These are phyloP conservation scores for Lagria hirta DNA, from an alignment of 2,888 invertebrate genomes.

Conservation along the genomic window DNA sequence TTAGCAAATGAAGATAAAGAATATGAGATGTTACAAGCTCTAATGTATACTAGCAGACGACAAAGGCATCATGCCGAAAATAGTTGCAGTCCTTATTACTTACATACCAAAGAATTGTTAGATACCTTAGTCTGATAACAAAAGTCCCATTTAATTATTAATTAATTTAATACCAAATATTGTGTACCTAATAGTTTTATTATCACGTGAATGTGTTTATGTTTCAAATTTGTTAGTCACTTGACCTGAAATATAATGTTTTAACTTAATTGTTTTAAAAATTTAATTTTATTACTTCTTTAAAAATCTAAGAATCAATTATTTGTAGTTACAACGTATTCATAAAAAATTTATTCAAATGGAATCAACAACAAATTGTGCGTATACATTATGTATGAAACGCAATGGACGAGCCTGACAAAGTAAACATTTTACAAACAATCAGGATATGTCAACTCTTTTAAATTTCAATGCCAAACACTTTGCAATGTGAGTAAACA, in stretches of 20 bases:
- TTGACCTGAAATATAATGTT: conserved; percentile 22
- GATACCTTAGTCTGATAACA: conserved; percentile 53
- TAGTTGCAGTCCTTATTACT: conserved; percentile 36
- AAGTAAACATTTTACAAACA: conserved; percentile 1
- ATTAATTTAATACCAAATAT: conserved; percentile 53
- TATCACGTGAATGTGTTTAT: conserved; percentile 10
- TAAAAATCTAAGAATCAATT: too few relatives aligned
- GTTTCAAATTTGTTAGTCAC: conserved; percentile 25
- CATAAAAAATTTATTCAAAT: not conserved
- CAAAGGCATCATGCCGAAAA: conserved; percentile 30
- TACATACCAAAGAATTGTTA: conserved; percentile 55
- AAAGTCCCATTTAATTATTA: conserved; percentile 11
- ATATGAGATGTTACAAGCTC: conserved; percentile 52
- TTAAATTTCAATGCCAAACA: too few relatives aligned
- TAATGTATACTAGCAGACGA: conserved; percentile 46
- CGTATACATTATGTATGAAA: not conserved
- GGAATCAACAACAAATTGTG: not conserved
- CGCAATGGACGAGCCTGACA: not conserved
- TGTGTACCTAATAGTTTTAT: conserved; percentile 49
- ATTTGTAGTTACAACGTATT: not conserved
- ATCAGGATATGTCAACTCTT: not conserved
- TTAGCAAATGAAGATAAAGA: conserved; percentile 50
- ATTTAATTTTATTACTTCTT: too few relatives aligned
- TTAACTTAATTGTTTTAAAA: conserved; percentile 2
- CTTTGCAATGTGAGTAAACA: too few relatives aligned